Base-by-base conservation (phyloP, 2,888 invertebrate species). In the Cetonia aurata region DNA sequence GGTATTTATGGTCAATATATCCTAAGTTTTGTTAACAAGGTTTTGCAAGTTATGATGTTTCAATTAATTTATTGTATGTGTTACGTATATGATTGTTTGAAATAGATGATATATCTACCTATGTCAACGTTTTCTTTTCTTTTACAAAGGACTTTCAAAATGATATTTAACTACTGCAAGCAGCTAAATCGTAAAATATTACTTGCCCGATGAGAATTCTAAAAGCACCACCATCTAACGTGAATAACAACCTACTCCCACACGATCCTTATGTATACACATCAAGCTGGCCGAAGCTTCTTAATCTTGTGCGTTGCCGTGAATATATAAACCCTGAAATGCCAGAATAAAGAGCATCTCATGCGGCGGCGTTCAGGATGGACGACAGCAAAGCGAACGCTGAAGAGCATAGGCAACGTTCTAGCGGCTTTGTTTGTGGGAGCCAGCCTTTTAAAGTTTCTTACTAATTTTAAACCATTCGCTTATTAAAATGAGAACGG, bases 231-330 rank as follows among this genome's bases (percentile, higher is more conserved):
- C 59, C 48, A 46, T 42, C 44, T 25, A 46, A 42, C 52, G 25
- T 37, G 42, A 41, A 50, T 19, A 41, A 56, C 55, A 25, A 31
- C 57, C 69, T 73, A 75, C 72, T 71, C 73, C 31, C 33, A 48
- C 33, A 62, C 9, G 48, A 62, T 62, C 62, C 74, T 69, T 75
- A 25, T 25, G 69, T 69, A 71, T 80, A 81, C 80, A 81, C 80
- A 77, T 75, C 80, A 76, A 79, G 79, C 80, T 79, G 81, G 80
- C 79, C 80, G 72, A 65, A 71, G 75, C 79, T 79, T 81, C 83
- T 83, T 83, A 82, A 83, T 82, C 82, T 82, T 80, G 81, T 81
- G 79, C 81, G 82, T 79, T 80, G 77, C 80, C 78, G 77, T 83
- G 83, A 83, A 83, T 83, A 82, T 80, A 81, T 81, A 81, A 81